phyloP scores from a whole-genome alignment of 2,113 vertebrate genomes.

The Platichthys stellatus region DNA sequence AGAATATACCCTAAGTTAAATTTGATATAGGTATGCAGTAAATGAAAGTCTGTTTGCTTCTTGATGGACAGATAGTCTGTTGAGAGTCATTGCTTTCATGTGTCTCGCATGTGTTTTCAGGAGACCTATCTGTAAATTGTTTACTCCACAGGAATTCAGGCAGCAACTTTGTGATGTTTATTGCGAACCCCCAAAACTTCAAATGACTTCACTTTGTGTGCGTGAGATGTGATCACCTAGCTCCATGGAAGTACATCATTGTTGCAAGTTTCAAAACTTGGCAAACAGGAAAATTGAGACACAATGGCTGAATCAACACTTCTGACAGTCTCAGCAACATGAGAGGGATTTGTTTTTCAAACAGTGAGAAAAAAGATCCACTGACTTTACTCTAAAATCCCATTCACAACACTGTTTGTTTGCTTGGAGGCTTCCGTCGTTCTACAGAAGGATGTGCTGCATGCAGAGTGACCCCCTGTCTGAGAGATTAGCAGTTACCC shows the following conservation, averaged over 20 bases:
- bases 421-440: slow-evolving; percentile 12
- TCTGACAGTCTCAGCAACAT: background rate
- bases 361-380: background rate
- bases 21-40: background rate
- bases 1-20: background rate
- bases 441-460: slow-evolving; percentile 15
- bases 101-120: background rate
- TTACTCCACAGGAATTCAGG: no score
- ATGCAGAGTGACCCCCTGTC: slow-evolving; percentile 44
- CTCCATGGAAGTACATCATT: background rate
- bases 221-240: background rate
- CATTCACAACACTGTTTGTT: background rate
- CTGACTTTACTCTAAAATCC: background rate
- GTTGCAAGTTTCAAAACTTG: background rate
- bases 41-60: background rate
- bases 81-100: background rate
- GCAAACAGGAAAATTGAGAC: background rate
- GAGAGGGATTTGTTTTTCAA: background rate
- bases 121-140: no score
- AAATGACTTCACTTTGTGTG: background rate
- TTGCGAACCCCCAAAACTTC: background rate
- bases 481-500: slow-evolving; percentile 39
- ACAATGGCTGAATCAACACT: background rate
- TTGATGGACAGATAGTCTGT: background rate
- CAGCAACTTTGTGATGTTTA: background rate